phyloP scores from a whole-genome alignment of 2,888 invertebrate genomes.

The Pyrrhosoma nymphula region DNA sequence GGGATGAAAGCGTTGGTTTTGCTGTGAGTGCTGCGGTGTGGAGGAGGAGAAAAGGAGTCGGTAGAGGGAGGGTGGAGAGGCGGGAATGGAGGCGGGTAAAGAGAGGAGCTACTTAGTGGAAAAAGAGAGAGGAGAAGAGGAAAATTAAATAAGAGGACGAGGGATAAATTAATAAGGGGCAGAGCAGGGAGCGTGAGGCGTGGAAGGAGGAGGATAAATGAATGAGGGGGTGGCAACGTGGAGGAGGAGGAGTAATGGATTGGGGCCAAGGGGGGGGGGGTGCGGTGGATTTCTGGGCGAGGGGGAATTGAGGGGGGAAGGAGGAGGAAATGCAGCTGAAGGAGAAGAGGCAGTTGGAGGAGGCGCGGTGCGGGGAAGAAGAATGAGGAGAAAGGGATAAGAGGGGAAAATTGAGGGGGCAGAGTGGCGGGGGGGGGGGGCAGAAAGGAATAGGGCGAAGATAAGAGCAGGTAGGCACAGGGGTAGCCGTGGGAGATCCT shows the following conservation, averaged over 20 bases:
- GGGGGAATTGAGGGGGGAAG: not conserved
- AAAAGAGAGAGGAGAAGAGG: no score
- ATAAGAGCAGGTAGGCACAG: not conserved
- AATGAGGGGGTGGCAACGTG: not conserved
- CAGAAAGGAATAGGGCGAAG: not conserved
- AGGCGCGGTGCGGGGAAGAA: not conserved
- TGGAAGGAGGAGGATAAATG: not conserved
- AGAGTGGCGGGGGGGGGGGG: not conserved
- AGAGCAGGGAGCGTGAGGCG: not conserved
- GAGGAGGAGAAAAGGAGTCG: no score
- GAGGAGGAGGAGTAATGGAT: not conserved
- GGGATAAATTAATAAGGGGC: not conserved
- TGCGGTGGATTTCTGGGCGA: not conserved
- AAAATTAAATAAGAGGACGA: not conserved
- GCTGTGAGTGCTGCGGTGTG: no score
- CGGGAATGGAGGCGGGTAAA: no score
- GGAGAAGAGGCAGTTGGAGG: not conserved
- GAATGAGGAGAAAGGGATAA: not conserved
- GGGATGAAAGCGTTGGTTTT: no score
- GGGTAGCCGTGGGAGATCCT: not conserved
- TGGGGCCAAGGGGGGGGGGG: no score
- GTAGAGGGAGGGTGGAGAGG: no score
- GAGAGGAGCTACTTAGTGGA: no score
- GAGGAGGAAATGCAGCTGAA: not conserved
- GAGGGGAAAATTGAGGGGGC: not conserved